Evolutionary conservation across 2,888 invertebrate genomes (phyloP).

Genomic region (Dascillus cervinus): DNA sequence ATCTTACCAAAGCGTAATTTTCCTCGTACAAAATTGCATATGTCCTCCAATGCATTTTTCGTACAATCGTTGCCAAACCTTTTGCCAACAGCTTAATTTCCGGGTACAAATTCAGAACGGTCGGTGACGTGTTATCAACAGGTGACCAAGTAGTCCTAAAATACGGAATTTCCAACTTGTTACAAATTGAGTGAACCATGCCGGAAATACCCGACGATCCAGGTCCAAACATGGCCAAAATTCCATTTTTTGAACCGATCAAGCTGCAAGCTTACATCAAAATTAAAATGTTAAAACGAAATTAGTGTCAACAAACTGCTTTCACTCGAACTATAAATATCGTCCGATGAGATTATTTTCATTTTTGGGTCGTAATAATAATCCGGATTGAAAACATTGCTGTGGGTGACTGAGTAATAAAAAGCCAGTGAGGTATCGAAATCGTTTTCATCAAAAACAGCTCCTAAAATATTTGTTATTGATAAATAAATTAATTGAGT

Average conservation of each 20-base stretch:
- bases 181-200: constrained; percentile 77
- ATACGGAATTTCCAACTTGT: constrained; percentile 79
- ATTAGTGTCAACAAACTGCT: too few species aligned
- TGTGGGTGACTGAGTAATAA: too few species aligned
- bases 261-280: constrained; percentile 56
- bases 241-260: constrained; percentile 48
- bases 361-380: too few species aligned
- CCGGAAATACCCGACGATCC: constrained; percentile 54
- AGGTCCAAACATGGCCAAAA: constrained; percentile 80
- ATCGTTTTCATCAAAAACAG: too few species aligned
- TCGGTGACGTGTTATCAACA: constrained; percentile 16
- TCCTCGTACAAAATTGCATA: constrained; percentile 75
- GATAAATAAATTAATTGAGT: too few species aligned
- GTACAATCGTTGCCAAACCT: constrained; percentile 60
- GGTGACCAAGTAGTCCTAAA: constrained; percentile 69
- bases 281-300: too few species aligned
- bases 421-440: too few species aligned
- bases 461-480: too few species aligned
- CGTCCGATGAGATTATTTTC: too few species aligned
- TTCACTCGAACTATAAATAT: too few species aligned
- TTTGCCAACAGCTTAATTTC: constrained; percentile 57
- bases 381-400: too few species aligned
- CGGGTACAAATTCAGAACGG: constrained; percentile 60
- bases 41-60: constrained; percentile 64
- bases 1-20: constrained; percentile 62